Evolutionary conservation across 2,888 invertebrate genomes (phyloP), one percentile per base, ranked within the genome.

Genomic region (Synanthedon vespiformis): DNA sequence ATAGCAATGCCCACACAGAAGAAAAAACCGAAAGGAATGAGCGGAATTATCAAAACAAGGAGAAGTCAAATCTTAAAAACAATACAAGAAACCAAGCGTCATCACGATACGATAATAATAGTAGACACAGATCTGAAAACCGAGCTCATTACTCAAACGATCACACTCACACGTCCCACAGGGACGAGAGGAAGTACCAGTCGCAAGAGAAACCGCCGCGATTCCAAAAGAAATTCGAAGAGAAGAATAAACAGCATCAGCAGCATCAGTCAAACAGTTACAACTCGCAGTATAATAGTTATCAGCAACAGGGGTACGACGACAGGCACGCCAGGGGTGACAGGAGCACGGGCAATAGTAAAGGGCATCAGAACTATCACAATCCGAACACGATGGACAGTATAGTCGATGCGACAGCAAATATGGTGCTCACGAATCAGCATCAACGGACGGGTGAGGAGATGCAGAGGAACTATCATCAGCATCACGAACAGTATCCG

Each of bases 161-260:
- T 48, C 76, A 70, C 56, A 74, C 80, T 54, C 71, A 73, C 55
- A 56, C 65, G 13, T 65, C 77, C 13, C 74, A 82, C 51, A 67
- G 80, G 58, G 87, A 80, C 14, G 81, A 78, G 41, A 77, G 77
- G 56, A 87, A 80, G 59, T 87, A 86, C 57, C 84, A 82, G 58
- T 62, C 73, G 1, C 83, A 84, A 56, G 89, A 89, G 62, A 90
- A 89, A 63, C 90, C 91, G 18, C 91, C 91, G 4, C 75, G 91
- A 55, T 91, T 91, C 67, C 91, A 91, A 64, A 88, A 81, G 59
- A 90, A 89, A 58, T 61, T 83, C 40, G 88, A 88, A 50, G 88
- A 86, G 57, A 81, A 81, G 58, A 80, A 81, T 56, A 88, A 84
- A 59, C 84, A 81, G 50, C 78, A 80, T n/a, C 74, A 72, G 40